A percentile compares a stretch with the other conserved stretches of the same genome.
Evolutionary conservation across 2,888 invertebrate species (phyloP).

Genomic region (Hydraecia micacea): DNA sequence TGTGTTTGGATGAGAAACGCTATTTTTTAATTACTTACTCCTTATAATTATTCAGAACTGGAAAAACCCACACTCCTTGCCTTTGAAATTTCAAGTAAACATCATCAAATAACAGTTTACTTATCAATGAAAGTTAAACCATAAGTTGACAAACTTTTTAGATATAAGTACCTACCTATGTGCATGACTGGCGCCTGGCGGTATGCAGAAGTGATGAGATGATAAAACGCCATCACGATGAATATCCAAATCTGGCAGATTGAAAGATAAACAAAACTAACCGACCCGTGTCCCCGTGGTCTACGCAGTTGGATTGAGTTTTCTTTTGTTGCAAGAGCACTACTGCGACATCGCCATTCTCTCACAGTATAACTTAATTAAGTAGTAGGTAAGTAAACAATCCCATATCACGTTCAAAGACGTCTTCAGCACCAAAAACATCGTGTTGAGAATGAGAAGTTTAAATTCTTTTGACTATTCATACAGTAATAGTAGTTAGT

Average conservation of each 20-base stretch:
- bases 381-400: not conserved
- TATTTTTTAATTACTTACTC: conserved; percentile 33
- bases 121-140: conserved; percentile 6
- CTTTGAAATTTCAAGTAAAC: not conserved
- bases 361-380: not conserved
- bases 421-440: not conserved
- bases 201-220: not conserved
- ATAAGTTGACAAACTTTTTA: not conserved
- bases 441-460: not conserved
- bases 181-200: conserved; percentile 7
- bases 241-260: conserved; percentile 17
- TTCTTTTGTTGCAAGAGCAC: conserved; percentile 13
- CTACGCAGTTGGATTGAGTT: conserved; percentile 46
- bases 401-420: not conserved
- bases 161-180: not conserved
- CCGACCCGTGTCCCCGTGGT: conserved; percentile 14
- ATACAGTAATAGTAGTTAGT: no score
- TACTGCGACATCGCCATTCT: conserved; percentile 5
- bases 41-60: not conserved
- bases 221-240: conserved; percentile 25
- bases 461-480: not conserved
- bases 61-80: not conserved
- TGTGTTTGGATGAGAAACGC: conserved; percentile 84
- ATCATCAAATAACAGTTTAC: not conserved
- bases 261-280: conserved; percentile 18